Percentiles rank a stretch among this genome's conserved stretches.
These are phyloP conservation scores for Cylindroiulus punctatus DNA, from an alignment of 2,888 invertebrate species.

Conservation along the genomic window DNA sequence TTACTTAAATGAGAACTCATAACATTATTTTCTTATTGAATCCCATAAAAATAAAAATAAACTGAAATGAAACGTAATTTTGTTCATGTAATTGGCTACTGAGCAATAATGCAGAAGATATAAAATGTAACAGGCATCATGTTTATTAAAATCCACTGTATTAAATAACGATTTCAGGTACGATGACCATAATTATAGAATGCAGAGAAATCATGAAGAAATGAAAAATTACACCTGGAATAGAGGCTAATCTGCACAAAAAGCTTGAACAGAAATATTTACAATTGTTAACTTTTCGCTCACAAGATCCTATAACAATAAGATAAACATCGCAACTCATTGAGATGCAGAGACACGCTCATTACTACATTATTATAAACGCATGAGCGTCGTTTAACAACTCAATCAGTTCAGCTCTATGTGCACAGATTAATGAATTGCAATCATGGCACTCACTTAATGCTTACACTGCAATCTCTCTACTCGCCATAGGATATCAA, in stretches of 20 bases:
- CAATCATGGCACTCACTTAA: background rate
- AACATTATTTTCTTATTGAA: too few species aligned
- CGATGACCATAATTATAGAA: background rate
- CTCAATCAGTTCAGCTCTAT: background rate
- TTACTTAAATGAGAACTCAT: too few species aligned
- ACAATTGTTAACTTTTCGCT: background rate
- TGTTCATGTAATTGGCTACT: too few species aligned
- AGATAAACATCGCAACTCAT: background rate
- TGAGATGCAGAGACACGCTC: slow-evolving; percentile 3
- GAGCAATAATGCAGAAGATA: too few species aligned
- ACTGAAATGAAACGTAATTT: too few species aligned
- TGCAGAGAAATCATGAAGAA: background rate
- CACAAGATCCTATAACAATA: background rate
- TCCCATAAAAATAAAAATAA: too few species aligned
- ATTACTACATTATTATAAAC: background rate
- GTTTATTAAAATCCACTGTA: too few species aligned
- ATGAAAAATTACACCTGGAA: background rate
- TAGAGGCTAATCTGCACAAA: background rate
- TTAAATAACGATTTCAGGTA: background rate
- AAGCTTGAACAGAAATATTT: background rate
- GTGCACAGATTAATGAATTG: background rate
- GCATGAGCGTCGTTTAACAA: background rate
- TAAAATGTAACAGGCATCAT: too few species aligned
- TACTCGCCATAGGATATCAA: background rate
- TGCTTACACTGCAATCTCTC: background rate